Evolutionary conservation across 1,140 invertebrate species (phyloP), one percentile per base, ranked within the genome.

Genomic region (Parapsyche elsis): DNA sequence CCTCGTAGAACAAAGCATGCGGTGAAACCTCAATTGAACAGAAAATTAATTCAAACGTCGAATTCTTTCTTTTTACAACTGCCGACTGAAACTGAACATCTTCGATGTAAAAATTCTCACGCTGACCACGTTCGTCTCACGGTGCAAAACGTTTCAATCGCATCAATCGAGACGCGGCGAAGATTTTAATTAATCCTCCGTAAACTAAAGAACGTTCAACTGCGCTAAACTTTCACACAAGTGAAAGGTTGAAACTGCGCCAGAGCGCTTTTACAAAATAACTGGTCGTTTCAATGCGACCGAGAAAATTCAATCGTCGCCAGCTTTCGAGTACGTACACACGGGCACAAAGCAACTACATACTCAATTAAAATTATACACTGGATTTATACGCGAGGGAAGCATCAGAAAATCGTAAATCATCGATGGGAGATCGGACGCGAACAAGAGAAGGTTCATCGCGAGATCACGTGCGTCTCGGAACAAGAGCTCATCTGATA

Each of bases 181-280:
- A 67, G 64, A 61, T 61, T 61, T 61, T 61, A 61, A 61, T 61
- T 61, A 61, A 61, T 61, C 9, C 57, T 53, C 57, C 23, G 24
- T 14, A 26, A 19, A 24, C 9, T 61, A 23, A 9, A 26, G 24
- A 12, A 67, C 23, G 23, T 12, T 24, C 24, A 10, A 67, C 64
- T 26, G 26, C 21, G 21, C 64, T 67, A 67, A 67, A 67, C 64
- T 67, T 67, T 67, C 64, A 67, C 64, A 30, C 64, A 30, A 67
- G 24, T 30, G 64, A 67, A 67, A 67, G 64, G 64, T 19, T 67
- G 30, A 38, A 38, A 4, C 30, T 38, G 30, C 30, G 30, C 7
- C 30, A 38, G 30, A 38, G 2, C 30, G 30, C 30, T 7, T 4
- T 38, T 38, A 38, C 64, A 23, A 67, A 67, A 9, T 23, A 23